Percentiles rank a stretch among this genome's conserved stretches.
These are phyloP conservation scores for Tokudaia muenninki DNA, from an alignment of 2,797 vertebrate genomes.

Conservation along the genomic window DNA sequence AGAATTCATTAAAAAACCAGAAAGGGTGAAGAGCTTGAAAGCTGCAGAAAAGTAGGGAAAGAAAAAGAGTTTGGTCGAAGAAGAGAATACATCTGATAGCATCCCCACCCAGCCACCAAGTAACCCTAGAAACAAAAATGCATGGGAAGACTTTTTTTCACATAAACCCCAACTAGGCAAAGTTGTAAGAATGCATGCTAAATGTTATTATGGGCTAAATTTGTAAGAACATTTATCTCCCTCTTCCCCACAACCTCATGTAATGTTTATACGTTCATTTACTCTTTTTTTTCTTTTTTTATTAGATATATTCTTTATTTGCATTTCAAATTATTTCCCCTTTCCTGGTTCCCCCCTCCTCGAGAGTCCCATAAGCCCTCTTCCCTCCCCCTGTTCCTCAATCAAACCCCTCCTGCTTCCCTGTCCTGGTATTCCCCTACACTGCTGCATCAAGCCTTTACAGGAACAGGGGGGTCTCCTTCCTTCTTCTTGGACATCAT, in stretches of 20 bases:
- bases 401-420: too few species aligned
- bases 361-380: too few species aligned
- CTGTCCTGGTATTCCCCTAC: too few species aligned
- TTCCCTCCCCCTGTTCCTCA: too few species aligned
- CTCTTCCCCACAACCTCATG: neutral
- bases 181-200: conserved; percentile 76
- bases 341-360: too few species aligned
- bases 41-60: neutral
- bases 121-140: conserved; percentile 75
- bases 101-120: conserved; percentile 61
- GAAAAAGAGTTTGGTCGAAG: neutral
- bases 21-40: conserved; percentile 15
- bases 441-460: too few species aligned
- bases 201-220: conserved; percentile 77
- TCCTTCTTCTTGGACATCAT: too few species aligned
- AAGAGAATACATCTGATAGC: conserved; percentile 19
- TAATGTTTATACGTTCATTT: conserved; percentile 34
- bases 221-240: conserved; percentile 55
- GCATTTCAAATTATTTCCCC: too few species aligned
- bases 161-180: conserved; percentile 80
- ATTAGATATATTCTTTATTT: too few species aligned
- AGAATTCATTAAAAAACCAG: conserved; percentile 73
- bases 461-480: too few species aligned
- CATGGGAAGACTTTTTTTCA: conserved; percentile 76
- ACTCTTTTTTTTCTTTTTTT: neutral